phyloP scores from a whole-genome alignment of 1,140 invertebrate species.

The Trichonephila clavata region DNA sequence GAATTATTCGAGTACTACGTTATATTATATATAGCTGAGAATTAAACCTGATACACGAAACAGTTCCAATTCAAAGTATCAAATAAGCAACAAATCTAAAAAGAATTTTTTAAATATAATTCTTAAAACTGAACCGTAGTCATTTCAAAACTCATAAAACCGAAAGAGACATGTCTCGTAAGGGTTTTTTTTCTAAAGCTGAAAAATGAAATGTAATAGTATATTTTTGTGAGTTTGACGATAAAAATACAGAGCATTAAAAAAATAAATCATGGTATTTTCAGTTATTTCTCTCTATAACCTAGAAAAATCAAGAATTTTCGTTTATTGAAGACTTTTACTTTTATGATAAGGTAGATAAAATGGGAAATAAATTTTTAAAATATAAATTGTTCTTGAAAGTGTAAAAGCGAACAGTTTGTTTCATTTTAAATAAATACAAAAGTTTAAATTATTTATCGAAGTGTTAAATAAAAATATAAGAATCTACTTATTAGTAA shows the following conservation, averaged over 20 bases:
- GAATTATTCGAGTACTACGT: no score
- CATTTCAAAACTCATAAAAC: neutral
- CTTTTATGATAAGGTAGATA: neutral
- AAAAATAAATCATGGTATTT: neutral
- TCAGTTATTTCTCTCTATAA: neutral
- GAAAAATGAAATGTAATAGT: neutral
- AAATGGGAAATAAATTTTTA: neutral
- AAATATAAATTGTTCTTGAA: neutral
- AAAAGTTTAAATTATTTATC: no score
- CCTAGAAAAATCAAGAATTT: neutral
- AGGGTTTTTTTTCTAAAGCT: neutral
- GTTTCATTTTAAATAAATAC: no score
- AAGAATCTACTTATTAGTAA: no score
- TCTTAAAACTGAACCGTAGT: neutral
- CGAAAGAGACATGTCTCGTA: neutral
- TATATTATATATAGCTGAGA: no score
- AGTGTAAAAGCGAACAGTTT: no score
- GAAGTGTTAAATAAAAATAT: no score
- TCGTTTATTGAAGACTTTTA: neutral
- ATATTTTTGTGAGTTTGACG: neutral
- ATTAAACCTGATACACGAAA: no score
- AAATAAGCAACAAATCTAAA: no score
- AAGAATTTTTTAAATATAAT: no score
- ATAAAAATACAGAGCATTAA: neutral
- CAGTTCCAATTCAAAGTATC: no score